A percentile compares a stretch with the other conserved stretches of the same genome.
These are phyloP conservation scores for Ladona fulva DNA, from an alignment of 1,140 invertebrate species.

Conservation along the genomic window DNA sequence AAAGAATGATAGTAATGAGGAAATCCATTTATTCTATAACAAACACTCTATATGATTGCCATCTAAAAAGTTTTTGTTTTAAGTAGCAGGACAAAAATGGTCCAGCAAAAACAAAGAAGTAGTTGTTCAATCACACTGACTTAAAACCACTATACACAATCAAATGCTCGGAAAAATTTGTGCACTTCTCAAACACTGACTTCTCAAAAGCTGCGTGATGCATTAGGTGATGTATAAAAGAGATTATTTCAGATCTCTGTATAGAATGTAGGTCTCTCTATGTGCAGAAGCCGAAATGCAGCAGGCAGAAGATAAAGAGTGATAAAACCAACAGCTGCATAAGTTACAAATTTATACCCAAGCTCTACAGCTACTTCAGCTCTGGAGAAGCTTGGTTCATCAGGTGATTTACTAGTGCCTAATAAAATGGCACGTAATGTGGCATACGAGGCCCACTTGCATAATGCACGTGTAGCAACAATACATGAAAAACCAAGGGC, in stretches of 20 bases:
- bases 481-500: conserved; percentile 63
- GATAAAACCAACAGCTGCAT: conserved; percentile 63
- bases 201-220: no score
- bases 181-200: no score
- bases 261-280: conserved; percentile 73
- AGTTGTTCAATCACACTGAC: no score
- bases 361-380: conserved; percentile 49
- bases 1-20: no score
- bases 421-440: conserved; percentile 54
- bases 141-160: no score
- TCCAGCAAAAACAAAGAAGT: no score
- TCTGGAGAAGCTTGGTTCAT: background rate
- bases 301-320: conserved; percentile 67
- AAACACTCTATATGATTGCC: no score
- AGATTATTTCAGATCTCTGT: conserved; percentile 56
- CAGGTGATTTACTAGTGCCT: background rate
- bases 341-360: conserved; percentile 70
- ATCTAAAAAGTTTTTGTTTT: no score
- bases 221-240: background rate
- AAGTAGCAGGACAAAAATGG: no score
- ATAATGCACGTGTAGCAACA: conserved; percentile 53
- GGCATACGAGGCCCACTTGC: conserved; percentile 59
- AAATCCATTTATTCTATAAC: no score
- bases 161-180: no score
- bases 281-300: conserved; percentile 61